Conservation (phyloP, 1,140 invertebrate genomes). For the Glossosoma conforme region DNA sequence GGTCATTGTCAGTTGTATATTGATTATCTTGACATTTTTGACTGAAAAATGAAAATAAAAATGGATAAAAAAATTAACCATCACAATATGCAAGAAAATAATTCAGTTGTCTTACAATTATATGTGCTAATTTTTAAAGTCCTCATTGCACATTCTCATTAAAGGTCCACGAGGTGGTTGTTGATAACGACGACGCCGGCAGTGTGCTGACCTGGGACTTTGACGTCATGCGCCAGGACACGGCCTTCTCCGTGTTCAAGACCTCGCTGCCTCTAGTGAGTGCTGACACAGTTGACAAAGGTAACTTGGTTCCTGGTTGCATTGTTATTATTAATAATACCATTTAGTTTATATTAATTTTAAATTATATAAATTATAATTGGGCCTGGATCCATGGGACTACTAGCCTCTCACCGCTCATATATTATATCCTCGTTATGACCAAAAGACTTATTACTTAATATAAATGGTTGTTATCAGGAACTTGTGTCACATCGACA, state of each 20-base stretch:
- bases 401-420: not conserved
- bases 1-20: no score
- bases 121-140: no score
- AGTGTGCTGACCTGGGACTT: conserved; percentile 96
- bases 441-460: not conserved
- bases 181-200: conserved; percentile 77
- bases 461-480: conserved; percentile 4
- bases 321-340: not conserved
- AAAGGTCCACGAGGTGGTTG: conserved; percentile 80
- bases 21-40: no score
- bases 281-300: conserved; percentile 28
- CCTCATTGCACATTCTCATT: no score
- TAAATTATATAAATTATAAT: not conserved
- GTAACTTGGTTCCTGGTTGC: conserved; percentile 9
- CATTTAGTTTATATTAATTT: not conserved
- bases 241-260: conserved; percentile 82
- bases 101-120: no score
- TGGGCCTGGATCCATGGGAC: not conserved
- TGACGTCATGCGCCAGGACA: conserved; percentile 87
- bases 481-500: conserved; percentile 4
- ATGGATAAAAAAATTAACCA: no score
- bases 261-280: conserved; percentile 51
- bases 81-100: no score
- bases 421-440: not conserved
- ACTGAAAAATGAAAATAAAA: no score